Percentiles rank a stretch among this genome's conserved stretches.
These are phyloP conservation scores for Nematolebias whitei DNA, from an alignment of 2,113 vertebrate species.

Conservation along the genomic window DNA sequence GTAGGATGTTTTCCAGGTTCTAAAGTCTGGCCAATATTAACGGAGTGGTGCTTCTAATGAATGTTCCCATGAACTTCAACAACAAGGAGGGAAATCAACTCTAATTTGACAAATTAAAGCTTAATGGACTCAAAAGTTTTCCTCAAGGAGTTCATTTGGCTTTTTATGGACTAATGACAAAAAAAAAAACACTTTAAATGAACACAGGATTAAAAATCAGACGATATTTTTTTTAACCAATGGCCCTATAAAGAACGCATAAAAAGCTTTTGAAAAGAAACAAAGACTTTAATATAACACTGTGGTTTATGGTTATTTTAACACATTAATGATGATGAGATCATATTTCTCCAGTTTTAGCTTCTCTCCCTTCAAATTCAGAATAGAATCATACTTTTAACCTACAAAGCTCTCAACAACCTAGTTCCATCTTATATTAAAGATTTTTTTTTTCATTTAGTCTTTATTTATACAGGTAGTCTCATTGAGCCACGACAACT, in stretches of 20 bases:
- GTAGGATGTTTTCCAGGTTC: constrained; percentile 5
- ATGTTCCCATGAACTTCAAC: constrained; percentile 12
- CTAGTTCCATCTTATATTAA: no score
- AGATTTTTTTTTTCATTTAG: no score
- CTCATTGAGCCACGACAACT: no score
- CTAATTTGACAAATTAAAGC: constrained; percentile 9
- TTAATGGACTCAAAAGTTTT: constrained; percentile 13
- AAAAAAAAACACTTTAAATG: background rate
- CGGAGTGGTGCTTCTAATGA: constrained; percentile 21
- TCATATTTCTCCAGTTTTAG: no score
- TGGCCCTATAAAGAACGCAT: background rate
- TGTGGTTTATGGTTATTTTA: no score
- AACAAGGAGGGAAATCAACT: constrained; percentile 17
- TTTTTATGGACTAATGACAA: constrained; percentile 4
- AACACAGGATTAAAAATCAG: constrained; percentile 21
- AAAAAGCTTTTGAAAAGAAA: background rate
- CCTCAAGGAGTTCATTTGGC: constrained; percentile 1
- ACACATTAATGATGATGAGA: no score
- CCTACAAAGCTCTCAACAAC: no score
- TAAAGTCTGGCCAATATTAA: background rate
- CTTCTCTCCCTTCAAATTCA: no score
- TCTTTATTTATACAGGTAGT: no score
- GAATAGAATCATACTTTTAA: no score
- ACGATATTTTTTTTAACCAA: constrained; percentile 8
- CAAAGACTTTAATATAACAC: no score